Conservation (phyloP, 2,113 vertebrate genomes). For the Aphyosemion australe region DNA sequence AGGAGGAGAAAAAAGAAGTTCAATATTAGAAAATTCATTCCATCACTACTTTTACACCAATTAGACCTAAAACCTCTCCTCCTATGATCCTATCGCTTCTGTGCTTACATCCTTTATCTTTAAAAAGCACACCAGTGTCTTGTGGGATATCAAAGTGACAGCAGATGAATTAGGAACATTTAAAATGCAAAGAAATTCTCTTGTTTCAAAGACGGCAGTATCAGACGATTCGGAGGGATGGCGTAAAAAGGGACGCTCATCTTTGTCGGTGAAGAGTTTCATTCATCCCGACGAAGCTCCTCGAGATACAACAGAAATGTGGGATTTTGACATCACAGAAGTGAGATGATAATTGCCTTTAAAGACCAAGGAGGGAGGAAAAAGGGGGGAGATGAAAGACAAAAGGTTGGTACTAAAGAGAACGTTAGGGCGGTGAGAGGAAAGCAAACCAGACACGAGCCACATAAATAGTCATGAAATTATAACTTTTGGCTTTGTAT, state of each 20-base stretch:
- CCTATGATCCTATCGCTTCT: constrained; percentile 54
- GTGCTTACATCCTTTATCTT: constrained; percentile 63
- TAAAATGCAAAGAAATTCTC: constrained; percentile 71
- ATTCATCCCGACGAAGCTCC: constrained; percentile 77
- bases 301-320: constrained; percentile 70
- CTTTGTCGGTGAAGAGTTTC: constrained; percentile 73
- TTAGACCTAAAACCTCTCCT: constrained; percentile 63
- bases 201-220: constrained; percentile 70
- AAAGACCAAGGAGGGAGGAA: constrained; percentile 75
- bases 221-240: constrained; percentile 55
- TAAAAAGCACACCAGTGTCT: constrained; percentile 53
- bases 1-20: background rate
- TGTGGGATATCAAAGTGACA: constrained; percentile 55
- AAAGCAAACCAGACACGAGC: constrained; percentile 81
- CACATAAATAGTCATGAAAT: constrained; percentile 98
- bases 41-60: constrained; percentile 57
- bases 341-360: constrained; percentile 82
- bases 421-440: constrained; percentile 83
- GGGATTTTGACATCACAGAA: constrained; percentile 73
- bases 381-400: constrained; percentile 80
- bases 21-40: constrained; percentile 36
- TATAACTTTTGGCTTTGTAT: constrained; percentile 97
- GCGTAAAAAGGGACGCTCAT: constrained; percentile 57
- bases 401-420: constrained; percentile 82
- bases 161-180: constrained; percentile 67